phyloP scores from a whole-genome alignment of 2,797 vertebrate species.

The Coregonus sp. region DNA sequence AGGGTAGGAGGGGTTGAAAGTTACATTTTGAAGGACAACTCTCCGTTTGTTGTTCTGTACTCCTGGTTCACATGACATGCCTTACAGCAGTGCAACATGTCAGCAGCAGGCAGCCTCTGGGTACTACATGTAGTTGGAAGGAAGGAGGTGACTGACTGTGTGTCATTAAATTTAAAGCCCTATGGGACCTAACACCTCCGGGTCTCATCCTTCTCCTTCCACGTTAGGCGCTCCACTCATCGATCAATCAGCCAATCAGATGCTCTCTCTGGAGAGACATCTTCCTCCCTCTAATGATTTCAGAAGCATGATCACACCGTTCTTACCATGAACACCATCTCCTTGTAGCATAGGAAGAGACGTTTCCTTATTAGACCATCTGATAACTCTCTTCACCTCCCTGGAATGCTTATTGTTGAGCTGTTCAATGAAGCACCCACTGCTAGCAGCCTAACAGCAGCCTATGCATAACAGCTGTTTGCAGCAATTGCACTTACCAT shows the following conservation, averaged over 20 bases:
- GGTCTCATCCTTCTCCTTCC: not conserved
- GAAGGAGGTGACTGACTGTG: not conserved
- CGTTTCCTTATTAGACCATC: conserved; percentile 16
- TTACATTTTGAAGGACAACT: not conserved
- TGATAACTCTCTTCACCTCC: not conserved
- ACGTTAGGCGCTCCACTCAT: conserved; percentile 17
- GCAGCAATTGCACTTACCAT: not conserved
- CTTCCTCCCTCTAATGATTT: conserved; percentile 27
- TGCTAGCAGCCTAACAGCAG: conserved; percentile 9
- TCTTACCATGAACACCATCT: not conserved
- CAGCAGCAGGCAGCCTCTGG: conserved; percentile 11
- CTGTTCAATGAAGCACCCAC: not conserved
- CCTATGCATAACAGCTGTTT: not conserved
- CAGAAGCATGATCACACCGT: not conserved
- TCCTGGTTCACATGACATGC: conserved; percentile 2
- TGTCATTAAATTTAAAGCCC: conserved; percentile 41
- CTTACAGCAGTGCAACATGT: conserved; percentile 12
- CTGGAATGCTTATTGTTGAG: not conserved
- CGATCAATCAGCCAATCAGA: conserved; percentile 35
- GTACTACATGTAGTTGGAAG: not conserved
- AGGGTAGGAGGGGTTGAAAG: not conserved
- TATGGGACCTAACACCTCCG: conserved; percentile 21
- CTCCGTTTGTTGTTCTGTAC: too few species aligned
- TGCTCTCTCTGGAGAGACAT: conserved; percentile 2
- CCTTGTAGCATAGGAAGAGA: conserved; percentile 5